Evolutionary conservation across 2,797 vertebrate species (phyloP).

Genomic region (Chanos chanos): DNA sequence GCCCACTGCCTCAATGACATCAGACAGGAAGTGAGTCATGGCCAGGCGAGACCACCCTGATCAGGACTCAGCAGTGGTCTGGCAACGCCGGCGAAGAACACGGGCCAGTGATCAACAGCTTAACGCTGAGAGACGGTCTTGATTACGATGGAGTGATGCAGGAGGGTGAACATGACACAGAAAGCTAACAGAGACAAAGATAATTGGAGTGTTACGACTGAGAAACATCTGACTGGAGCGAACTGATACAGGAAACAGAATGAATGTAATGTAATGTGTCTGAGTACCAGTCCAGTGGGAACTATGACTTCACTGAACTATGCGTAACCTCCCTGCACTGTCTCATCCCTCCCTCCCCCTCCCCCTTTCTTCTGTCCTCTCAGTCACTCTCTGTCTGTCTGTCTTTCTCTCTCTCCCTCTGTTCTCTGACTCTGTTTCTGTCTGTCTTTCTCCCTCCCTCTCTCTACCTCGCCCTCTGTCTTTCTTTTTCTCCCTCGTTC

Average conservation of each 20-base stretch:
- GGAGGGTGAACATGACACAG: background rate
- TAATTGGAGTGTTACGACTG: background rate
- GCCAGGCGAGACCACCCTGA: constrained; percentile 29
- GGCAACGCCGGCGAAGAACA: background rate
- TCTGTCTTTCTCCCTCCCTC: no score
- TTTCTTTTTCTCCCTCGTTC: no score
- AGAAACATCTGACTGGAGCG: constrained; percentile 4
- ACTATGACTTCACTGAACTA: no score
- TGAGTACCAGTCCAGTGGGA: no score
- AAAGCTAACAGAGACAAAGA: constrained; percentile 3
- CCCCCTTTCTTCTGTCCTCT: no score
- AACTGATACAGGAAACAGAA: background rate
- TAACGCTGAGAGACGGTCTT: constrained; percentile 9
- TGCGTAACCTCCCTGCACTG: no score
- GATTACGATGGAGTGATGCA: background rate
- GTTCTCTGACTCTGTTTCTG: no score
- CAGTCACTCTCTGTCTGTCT: no score
- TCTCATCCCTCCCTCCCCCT: no score
- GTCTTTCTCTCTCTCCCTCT: no score
- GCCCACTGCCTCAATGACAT: constrained; percentile 55
- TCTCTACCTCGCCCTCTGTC: no score
- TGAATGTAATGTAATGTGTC: background rate
- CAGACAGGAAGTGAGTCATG: constrained; percentile 45
- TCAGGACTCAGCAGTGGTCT: background rate
- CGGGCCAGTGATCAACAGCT: constrained; percentile 9